Evolutionary conservation across 2,113 vertebrate genomes (phyloP), one percentile per base, ranked within the genome.

Genomic region (Cisticola juncidis): DNA sequence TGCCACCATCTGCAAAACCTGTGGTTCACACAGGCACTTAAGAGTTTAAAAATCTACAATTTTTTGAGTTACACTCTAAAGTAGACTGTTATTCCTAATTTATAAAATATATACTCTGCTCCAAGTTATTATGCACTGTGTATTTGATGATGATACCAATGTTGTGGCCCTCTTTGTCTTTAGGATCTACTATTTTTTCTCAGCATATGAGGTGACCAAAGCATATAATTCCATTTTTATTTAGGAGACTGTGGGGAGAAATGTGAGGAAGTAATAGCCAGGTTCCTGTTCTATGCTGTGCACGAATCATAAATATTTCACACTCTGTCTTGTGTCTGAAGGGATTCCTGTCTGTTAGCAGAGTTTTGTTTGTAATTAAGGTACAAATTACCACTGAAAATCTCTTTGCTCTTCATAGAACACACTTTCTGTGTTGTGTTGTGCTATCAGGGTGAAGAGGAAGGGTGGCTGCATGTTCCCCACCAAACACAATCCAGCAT

Each of bases 271-370:
- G 68, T 69, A 92, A 74, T 93, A 94, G 61, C 36, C 0, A 0
- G 22, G 26, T 88, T 94, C 66, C 65, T 88, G 10, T 35, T 94
- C 83, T 78, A 36, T 78, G 72, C 72, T 60, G 48, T 0, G 0
- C 76, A 90, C 53, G 90, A 96, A 95, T 92, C 86, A 93, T 95
- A 94, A 95, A 86, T 94, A 88, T 95, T 95, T 95, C 77, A 90
- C 64, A 65, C n/a, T 92, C 56, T 83, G 9, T 60, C 85, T 83
- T 86, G 12, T 61, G 81, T 93, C 92, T 90, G 88, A 95, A 90
- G 40, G 69, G 53, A 81, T 90, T 86, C 53, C 58, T 0, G 2
- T 90, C 76, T 86, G 42, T 92, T 90, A 76, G 57, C 36, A 83
- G 87, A 83, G 51, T 81, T 95, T 88, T 86, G n/a, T 92, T 83